Evolutionary conservation across 1,140 invertebrate genomes (phyloP).

Genomic region (Dreissena polymorpha): DNA sequence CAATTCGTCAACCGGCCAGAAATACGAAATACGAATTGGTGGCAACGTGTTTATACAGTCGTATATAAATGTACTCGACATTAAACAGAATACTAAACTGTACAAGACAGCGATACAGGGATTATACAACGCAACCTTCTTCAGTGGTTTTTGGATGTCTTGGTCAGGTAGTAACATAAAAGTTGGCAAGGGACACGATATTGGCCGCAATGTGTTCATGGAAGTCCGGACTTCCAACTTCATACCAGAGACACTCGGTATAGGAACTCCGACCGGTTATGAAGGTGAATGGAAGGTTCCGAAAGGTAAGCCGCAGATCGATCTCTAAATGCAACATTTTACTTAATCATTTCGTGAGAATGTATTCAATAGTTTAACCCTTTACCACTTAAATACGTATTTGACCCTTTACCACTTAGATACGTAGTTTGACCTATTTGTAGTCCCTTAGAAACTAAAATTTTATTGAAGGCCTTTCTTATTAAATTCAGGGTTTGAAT

Average conservation of each 20-base stretch:
- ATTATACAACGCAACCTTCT: conserved; percentile 8
- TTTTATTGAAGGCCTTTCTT: no score
- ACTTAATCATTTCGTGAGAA: no score
- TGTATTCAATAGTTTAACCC: no score
- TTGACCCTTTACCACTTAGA: no score
- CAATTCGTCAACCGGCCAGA: not conserved
- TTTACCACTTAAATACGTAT: no score
- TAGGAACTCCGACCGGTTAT: not conserved
- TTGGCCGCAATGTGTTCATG: conserved; percentile 27
- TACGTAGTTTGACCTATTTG: no score
- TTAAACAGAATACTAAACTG: not conserved
- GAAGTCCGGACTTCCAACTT: no score
- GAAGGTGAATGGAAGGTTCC: conserved; percentile 13
- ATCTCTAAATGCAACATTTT: no score
- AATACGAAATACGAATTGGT: conserved; percentile 16
- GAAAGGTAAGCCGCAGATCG: no score
- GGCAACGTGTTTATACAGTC: conserved; percentile 13
- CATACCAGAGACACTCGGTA: not conserved
- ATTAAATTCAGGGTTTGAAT: no score
- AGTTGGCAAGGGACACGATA: not conserved
- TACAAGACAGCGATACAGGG: not conserved
- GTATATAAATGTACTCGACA: not conserved
- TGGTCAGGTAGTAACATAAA: conserved; percentile 8
- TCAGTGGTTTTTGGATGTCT: conserved; percentile 10
- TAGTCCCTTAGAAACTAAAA: no score